phyloP scores from a whole-genome alignment of 30 jellyfish, hydroid and myxozoan species.

The Nemopilema nomurai region DNA sequence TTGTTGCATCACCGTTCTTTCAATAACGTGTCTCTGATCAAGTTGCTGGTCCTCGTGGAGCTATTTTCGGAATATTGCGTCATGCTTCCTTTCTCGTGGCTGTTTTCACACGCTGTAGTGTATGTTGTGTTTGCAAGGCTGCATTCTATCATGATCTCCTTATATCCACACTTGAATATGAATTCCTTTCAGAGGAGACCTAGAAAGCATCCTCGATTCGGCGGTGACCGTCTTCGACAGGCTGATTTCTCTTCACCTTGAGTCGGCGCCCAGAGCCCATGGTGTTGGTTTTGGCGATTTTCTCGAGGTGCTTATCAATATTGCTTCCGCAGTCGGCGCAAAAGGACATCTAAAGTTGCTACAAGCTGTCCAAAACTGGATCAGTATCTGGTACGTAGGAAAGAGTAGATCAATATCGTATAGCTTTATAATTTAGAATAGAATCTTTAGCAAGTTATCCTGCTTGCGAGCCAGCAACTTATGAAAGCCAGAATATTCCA shows the following conservation, averaged over 20 bases:
- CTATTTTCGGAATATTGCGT: background rate
- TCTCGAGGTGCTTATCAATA: conserved; percentile 41
- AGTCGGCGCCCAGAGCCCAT: conserved; percentile 26
- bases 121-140: background rate
- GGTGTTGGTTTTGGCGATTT: conserved; percentile 40
- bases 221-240: conserved; percentile 26
- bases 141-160: background rate
- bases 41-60: background rate
- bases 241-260: conserved; percentile 26
- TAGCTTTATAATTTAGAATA: background rate
- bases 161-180: background rate
- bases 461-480: no score
- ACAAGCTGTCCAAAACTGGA: conserved; percentile 50
- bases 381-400: conserved; percentile 34
- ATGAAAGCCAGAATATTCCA: no score
- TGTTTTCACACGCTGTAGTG: background rate
- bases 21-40: background rate
- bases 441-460: no score
- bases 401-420: background rate
- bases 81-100: background rate
- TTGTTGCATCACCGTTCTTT: background rate
- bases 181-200: conserved; percentile 4
- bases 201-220: conserved; percentile 14
- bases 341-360: conserved; percentile 66
- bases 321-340: conserved; percentile 70